These are phyloP conservation scores for Acanthosepion lycidas DNA, from an alignment of 2,888 invertebrate genomes.

Conservation along the genomic window DNA sequence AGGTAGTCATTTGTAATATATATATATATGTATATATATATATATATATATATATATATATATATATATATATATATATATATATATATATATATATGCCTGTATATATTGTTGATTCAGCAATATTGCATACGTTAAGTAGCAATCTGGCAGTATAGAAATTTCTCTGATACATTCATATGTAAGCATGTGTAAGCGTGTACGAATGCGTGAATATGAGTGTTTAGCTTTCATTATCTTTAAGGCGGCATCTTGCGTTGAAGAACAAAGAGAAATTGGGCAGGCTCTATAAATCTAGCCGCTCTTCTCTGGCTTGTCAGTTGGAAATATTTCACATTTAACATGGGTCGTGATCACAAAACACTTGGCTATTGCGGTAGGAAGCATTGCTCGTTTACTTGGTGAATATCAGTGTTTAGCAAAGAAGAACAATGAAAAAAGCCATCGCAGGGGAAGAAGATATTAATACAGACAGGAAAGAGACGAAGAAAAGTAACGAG, in stretches of 20 bases:
- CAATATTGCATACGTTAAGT: neutral
- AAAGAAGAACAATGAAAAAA: neutral
- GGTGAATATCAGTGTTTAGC: neutral
- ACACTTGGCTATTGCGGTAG: neutral
- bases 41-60: neutral
- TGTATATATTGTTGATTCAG: neutral
- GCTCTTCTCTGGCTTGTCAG: conserved; percentile 15
- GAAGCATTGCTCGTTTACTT: neutral
- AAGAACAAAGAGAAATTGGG: neutral
- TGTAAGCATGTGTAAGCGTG: neutral
- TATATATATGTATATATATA: too few species aligned
- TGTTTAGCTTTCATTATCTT: neutral
- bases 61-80: neutral
- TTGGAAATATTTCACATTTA: conserved; percentile 13
- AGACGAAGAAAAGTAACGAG: too few species aligned
- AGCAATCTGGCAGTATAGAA: neutral
- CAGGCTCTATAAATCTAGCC: neutral
- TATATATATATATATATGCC: neutral
- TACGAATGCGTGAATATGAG: neutral
- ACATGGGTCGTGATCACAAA: conserved; percentile 16
- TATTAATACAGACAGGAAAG: too few species aligned
- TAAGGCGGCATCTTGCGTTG: neutral
- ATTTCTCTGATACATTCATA: neutral
- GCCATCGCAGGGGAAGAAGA: too few species aligned
- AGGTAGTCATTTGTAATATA: neutral